phyloP scores from a whole-genome alignment of 2,888 invertebrate genomes.

The Ashinkailepas kermadecensis region DNA sequence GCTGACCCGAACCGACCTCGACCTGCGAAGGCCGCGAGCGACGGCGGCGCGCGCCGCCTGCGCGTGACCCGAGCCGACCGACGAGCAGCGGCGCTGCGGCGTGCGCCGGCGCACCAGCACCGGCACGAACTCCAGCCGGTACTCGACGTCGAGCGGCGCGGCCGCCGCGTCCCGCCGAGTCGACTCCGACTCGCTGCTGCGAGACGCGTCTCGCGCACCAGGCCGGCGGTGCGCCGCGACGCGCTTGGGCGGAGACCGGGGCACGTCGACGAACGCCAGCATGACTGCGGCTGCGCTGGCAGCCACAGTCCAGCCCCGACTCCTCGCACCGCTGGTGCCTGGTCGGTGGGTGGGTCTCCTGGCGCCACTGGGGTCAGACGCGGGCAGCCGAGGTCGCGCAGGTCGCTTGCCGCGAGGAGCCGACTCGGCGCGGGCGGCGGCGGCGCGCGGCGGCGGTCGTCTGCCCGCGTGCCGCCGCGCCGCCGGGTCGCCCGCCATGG shows the following conservation, averaged over 20 bases:
- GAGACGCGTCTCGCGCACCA: too few relatives aligned
- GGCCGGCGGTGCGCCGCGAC: not conserved
- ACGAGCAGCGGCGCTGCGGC: not conserved
- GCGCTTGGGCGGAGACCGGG: not conserved
- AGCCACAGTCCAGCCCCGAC: too few relatives aligned
- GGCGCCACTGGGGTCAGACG: not conserved
- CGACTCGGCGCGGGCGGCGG: not conserved
- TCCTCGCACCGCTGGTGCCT: too few relatives aligned
- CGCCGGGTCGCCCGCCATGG: not conserved
- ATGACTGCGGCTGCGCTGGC: not conserved
- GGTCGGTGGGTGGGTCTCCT: too few relatives aligned
- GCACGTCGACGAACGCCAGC: constrained; percentile 1
- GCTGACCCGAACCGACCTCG: not conserved
- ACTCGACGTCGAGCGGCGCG: not conserved
- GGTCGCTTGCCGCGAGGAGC: not conserved
- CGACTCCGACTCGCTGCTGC: too few relatives aligned
- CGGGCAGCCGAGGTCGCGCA: not conserved
- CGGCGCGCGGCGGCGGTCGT: not conserved
- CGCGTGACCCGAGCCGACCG: not conserved
- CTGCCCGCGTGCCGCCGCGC: not conserved
- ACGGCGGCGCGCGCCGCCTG: not conserved
- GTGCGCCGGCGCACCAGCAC: not conserved
- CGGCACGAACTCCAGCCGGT: not conserved
- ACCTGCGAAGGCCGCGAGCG: not conserved
- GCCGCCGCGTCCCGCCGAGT: too few relatives aligned